Evolutionary conservation across 2,888 invertebrate genomes (phyloP), one percentile per base, ranked within the genome.

Genomic region (Calliphora vomitoria): DNA sequence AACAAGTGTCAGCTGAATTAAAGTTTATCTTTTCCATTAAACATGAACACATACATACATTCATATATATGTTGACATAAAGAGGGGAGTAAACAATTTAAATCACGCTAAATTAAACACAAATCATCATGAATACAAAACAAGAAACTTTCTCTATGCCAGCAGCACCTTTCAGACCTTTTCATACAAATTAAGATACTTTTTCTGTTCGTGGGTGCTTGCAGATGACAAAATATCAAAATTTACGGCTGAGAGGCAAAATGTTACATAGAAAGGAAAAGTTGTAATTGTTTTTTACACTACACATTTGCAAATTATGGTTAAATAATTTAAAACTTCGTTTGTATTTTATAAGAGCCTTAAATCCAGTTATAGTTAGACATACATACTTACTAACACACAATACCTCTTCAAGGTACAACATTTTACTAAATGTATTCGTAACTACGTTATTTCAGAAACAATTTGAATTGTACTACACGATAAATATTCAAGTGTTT

Each of bases 31-130:
- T 69, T 75, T 64, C n/a, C 68, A 35, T 76, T 76, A 62, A 62
- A 75, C 69, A 35, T 53, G 18, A 25, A 44, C 38, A 47, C 4
- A 60, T 38, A 47, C 4, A 66, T 50, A 44, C 6, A 66, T 13
- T 2, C 18, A 60, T 10, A 74, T 25, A 25, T 25, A 25, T 25
- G 25, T 64, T 60, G 72, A 55, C 71, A 53, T 50, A 79, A 53
- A 53, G 38, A 11, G 18, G 74, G 47, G 66, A 44, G 66, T 50
- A 60, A 75, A 80, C 82, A 74, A 25, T 66, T 80, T 79, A 89
- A 90, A 90, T 90, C 90, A 91, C 90, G 92, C 89, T 89, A 91
- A 92, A 92, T 92, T 92, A 91, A 92, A 91, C 92, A 91, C 91
- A 92, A 92, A 92, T 92, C 91, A 91, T 69, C 38, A 85, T 74